A percentile compares a stretch with the other conserved stretches of the same genome.
These are phyloP conservation scores for Mirza zaza DNA, from an alignment of 2,113 vertebrate species.

Conservation along the genomic window DNA sequence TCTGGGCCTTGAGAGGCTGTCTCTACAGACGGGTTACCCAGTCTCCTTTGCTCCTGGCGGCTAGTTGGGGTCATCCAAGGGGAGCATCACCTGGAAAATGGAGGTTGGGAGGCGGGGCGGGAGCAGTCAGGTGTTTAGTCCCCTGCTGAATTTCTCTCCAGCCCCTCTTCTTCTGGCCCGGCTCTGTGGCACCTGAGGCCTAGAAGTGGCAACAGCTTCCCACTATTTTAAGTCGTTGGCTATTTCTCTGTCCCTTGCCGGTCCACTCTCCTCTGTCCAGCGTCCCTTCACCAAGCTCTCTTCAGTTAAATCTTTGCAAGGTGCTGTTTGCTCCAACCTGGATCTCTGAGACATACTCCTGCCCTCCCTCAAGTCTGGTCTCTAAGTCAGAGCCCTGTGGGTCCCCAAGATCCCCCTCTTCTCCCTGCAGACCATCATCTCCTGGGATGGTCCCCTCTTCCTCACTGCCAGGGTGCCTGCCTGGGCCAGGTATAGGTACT, in stretches of 20 bases:
- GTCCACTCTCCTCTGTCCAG: background rate
- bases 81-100: background rate
- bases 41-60: background rate
- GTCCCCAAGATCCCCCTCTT: background rate
- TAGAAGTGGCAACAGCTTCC: background rate
- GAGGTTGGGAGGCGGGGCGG: background rate
- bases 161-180: background rate
- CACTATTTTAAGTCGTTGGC: background rate
- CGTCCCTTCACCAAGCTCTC: background rate
- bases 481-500: background rate
- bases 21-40: background rate
- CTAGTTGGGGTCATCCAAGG: background rate
- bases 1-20: background rate
- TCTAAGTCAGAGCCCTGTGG: background rate
- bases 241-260: background rate
- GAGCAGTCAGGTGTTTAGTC: background rate
- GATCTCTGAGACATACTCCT: background rate
- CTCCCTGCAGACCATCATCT: background rate
- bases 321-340: background rate
- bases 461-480: background rate
- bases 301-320: background rate
- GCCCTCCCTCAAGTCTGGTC: background rate
- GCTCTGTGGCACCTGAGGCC: background rate
- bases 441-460: background rate
- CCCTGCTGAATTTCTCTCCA: background rate